phyloP scores from a whole-genome alignment of 2,797 vertebrate genomes.

The Cirrhinus mrigala region DNA sequence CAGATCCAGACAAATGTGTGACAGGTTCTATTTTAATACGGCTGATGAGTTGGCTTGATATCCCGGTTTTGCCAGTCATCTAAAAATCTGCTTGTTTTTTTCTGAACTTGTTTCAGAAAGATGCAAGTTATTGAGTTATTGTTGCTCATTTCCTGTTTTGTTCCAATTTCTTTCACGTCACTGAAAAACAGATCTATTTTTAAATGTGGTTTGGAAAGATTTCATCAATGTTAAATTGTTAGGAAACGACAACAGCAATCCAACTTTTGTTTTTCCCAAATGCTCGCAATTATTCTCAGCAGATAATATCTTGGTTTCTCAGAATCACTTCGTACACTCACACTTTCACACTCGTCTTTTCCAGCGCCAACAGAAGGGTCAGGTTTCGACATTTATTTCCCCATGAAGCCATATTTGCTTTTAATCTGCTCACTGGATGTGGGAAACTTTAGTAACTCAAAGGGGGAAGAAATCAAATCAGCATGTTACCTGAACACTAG shows the following conservation, averaged over 20 bases:
- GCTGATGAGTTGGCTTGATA: conserved; percentile 68
- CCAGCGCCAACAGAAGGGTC: conserved; percentile 51
- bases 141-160: not conserved
- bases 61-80: conserved; percentile 31
- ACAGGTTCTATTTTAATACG: conserved; percentile 74
- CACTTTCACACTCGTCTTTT: conserved; percentile 55
- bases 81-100: not conserved
- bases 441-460: conserved; percentile 36
- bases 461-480: conserved; percentile 44
- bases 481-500: conserved; percentile 22
- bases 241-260: conserved; percentile 47
- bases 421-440: conserved; percentile 26
- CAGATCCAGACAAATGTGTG: conserved; percentile 71
- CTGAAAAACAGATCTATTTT: conserved; percentile 29
- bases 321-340: conserved; percentile 48
- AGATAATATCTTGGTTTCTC: conserved; percentile 67
- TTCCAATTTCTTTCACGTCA: conserved; percentile 29
- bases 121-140: conserved; percentile 26
- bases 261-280: conserved; percentile 58
- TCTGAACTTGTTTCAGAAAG: not conserved
- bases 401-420: conserved; percentile 28
- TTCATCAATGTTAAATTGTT: not conserved
- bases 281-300: conserved; percentile 63
- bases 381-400: conserved; percentile 39
- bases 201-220: conserved; percentile 42